Conservation (phyloP, 2,113 vertebrate genomes). For the Macquaria ambigua region DNA sequence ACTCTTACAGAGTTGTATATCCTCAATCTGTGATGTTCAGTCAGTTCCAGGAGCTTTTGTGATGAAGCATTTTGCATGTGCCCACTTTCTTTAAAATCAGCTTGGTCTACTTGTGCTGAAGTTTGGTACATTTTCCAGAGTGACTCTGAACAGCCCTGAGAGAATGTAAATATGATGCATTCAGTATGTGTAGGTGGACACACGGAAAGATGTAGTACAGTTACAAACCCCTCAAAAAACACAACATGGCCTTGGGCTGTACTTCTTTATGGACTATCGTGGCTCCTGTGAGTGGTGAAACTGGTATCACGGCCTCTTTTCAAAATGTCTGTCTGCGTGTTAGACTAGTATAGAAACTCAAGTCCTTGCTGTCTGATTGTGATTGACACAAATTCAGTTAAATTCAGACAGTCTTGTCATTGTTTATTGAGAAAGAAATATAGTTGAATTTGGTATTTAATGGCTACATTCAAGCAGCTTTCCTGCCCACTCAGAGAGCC, state of each 20-base stretch:
- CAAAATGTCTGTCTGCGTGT: constrained; percentile 19
- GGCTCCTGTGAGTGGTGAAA: constrained; percentile 19
- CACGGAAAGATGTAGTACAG: not conserved
- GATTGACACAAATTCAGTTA: constrained; percentile 20
- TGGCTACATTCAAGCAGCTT: constrained; percentile 44
- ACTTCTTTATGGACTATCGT: constrained; percentile 10
- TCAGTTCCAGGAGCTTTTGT: constrained; percentile 33
- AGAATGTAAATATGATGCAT: constrained; percentile 32
- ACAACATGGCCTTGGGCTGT: constrained; percentile 36
- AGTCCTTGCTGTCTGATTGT: constrained; percentile 6
- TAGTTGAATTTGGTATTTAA: constrained; percentile 18
- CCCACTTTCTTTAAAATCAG: constrained; percentile 23
- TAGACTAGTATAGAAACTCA: not conserved
- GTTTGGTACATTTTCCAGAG: constrained; percentile 15
- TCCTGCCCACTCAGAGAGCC: constrained; percentile 44
- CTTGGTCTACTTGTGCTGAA: constrained; percentile 38
- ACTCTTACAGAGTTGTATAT: constrained; percentile 13
- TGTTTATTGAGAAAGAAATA: constrained; percentile 24
- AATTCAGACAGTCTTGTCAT: constrained; percentile 25
- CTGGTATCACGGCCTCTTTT: not conserved
- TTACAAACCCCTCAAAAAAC: constrained; percentile 18
- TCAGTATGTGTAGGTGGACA: constrained; percentile 42
- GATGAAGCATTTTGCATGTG: constrained; percentile 13
- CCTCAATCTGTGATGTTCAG: constrained; percentile 29
- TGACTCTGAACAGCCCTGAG: constrained; percentile 12